These are phyloP conservation scores for Protobothrops flavoviridis DNA, from an alignment of 2,113 vertebrate genomes.

Conservation along the genomic window DNA sequence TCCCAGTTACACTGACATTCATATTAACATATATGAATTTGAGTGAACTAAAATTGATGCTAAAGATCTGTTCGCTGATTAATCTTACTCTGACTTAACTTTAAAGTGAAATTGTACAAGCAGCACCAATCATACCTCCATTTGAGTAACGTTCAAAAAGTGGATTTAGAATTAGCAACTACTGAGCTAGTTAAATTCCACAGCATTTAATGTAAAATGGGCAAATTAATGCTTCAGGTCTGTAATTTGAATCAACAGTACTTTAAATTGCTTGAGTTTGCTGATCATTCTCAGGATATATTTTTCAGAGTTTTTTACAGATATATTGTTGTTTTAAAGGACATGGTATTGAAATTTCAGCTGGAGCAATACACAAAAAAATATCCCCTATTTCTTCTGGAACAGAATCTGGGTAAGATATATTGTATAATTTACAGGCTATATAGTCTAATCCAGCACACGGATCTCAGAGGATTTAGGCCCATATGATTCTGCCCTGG, in stretches of 20 bases:
- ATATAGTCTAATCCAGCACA: not conserved
- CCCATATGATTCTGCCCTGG: not conserved
- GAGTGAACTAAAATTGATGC: not conserved
- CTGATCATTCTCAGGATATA: not conserved
- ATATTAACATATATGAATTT: not conserved
- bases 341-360: constrained; percentile 15
- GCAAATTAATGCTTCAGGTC: not conserved
- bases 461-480: not conserved
- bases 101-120: not conserved
- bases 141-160: not conserved
- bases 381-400: not conserved
- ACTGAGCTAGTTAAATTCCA: not conserved
- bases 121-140: not conserved
- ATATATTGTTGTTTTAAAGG: not conserved
- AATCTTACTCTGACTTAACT: not conserved
- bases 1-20: not conserved
- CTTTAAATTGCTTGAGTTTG: not conserved
- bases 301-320: not conserved
- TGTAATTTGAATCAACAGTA: not conserved
- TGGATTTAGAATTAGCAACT: not conserved
- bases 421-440: not conserved
- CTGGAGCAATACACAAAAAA: constrained; percentile 25
- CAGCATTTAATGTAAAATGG: not conserved
- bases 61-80: not conserved
- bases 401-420: constrained; percentile 45